Conservation (phyloP, 2,888 invertebrate genomes). For the Steromphala cineraria region DNA sequence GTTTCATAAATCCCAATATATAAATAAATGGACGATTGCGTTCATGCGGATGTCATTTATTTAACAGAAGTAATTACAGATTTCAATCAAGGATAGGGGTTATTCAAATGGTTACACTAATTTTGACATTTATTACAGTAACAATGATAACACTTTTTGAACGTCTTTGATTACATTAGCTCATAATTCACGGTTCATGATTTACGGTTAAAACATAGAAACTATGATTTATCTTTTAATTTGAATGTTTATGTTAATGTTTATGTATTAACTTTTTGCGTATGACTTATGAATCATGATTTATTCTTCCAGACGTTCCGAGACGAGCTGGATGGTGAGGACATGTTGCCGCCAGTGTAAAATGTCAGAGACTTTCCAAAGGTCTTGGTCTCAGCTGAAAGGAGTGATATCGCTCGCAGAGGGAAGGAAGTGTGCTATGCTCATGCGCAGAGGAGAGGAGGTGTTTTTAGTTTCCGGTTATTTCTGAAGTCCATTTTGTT, state of each 20-base stretch:
- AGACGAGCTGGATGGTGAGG: neutral
- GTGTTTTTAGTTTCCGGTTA: conserved; percentile 17
- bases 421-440: conserved; percentile 3
- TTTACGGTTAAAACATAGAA: too few relatives aligned
- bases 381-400: neutral
- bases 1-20: too few relatives aligned
- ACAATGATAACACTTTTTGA: too few relatives aligned
- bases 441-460: conserved; percentile 1
- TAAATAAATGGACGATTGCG: too few relatives aligned
- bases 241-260: neutral
- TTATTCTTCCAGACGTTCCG: conserved; percentile 22
- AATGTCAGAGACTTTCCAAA: neutral
- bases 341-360: conserved; percentile 8
- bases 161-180: neutral
- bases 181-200: too few relatives aligned
- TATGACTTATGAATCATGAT: neutral
- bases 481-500: conserved; percentile 14
- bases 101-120: too few relatives aligned
- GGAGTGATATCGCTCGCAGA: conserved; percentile 6
- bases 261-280: neutral
- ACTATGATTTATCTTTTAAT: neutral
- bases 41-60: too few relatives aligned
- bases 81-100: too few relatives aligned
- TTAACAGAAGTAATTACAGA: too few relatives aligned
- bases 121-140: too few relatives aligned